Evolutionary conservation across 2,113 vertebrate species (phyloP).

Genomic region (Pristiophorus japonicus): DNA sequence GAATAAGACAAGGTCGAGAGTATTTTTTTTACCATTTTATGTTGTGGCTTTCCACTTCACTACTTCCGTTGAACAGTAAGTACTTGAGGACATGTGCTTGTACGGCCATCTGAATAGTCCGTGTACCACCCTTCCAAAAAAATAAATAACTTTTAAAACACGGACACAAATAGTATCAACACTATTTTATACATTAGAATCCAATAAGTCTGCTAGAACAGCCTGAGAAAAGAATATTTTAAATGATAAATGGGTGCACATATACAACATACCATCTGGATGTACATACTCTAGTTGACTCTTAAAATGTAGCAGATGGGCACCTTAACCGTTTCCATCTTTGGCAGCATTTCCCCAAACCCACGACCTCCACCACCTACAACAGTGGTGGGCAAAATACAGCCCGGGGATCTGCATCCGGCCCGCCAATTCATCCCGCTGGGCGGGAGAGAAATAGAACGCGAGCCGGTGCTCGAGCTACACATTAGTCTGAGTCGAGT

Average conservation of each 20-base stretch:
- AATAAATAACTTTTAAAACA: conserved; percentile 3
- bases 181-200: background rate
- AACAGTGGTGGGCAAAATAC: no score
- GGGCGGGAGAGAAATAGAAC: no score
- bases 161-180: no score
- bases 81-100: conserved; percentile 69
- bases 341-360: background rate
- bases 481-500: no score
- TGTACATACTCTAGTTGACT: background rate
- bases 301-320: background rate
- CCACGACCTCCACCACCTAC: background rate
- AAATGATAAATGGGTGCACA: background rate
- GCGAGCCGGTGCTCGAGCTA: no score
- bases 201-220: background rate
- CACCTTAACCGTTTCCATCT: background rate
- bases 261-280: background rate
- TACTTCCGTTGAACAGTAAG: conserved; percentile 61
- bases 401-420: no score
- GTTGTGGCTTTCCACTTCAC: conserved; percentile 42
- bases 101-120: conserved; percentile 68
- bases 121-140: conserved; percentile 59
- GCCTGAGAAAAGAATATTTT: background rate
- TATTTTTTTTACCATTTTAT: conserved; percentile 57
- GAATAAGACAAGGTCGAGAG: background rate
- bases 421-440: no score